phyloP scores from a whole-genome alignment of 2,113 vertebrate species.

The Poeciliopsis retropinna region DNA sequence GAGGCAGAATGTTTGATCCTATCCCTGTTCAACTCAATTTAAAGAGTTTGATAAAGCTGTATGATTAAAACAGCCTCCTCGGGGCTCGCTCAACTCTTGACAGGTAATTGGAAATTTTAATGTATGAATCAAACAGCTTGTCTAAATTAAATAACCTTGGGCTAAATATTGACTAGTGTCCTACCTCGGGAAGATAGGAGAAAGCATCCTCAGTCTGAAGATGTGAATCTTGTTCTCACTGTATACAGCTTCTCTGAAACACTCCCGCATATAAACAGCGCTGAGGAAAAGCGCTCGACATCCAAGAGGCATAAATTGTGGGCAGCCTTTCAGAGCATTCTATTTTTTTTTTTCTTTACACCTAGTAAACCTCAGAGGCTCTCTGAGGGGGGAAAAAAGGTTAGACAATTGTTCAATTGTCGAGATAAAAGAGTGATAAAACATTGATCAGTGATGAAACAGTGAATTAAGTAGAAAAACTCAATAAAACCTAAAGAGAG shows the following conservation, averaged over 20 bases:
- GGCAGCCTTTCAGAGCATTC: conserved; percentile 57
- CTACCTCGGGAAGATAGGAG: conserved; percentile 57
- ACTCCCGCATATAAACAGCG: conserved; percentile 62
- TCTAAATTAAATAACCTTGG: conserved; percentile 74
- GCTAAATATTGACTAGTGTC: conserved; percentile 77
- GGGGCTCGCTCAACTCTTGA: conserved; percentile 73
- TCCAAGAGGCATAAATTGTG: conserved; percentile 66
- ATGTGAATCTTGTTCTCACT: conserved; percentile 57
- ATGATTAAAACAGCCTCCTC: conserved; percentile 76
- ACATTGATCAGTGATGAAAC: conserved; percentile 72
- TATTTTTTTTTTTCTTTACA: conserved; percentile 32
- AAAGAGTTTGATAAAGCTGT: conserved; percentile 77
- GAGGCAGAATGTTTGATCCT: conserved; percentile 68
- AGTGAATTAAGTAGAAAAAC: conserved; percentile 62
- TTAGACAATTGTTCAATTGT: conserved; percentile 67
- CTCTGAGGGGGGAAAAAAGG: conserved; percentile 36
- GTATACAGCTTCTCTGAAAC: conserved; percentile 53
- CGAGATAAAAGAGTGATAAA: conserved; percentile 71
- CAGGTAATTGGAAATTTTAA: conserved; percentile 81
- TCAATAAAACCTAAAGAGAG: conserved; percentile 44
- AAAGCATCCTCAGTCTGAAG: conserved; percentile 65
- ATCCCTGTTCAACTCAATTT: conserved; percentile 76
- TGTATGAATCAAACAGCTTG: conserved; percentile 75
- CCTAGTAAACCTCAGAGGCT: conserved; percentile 56
- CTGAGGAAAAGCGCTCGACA: conserved; percentile 33